phyloP scores from a whole-genome alignment of 2,888 invertebrate species.

The Xylota segnis region DNA sequence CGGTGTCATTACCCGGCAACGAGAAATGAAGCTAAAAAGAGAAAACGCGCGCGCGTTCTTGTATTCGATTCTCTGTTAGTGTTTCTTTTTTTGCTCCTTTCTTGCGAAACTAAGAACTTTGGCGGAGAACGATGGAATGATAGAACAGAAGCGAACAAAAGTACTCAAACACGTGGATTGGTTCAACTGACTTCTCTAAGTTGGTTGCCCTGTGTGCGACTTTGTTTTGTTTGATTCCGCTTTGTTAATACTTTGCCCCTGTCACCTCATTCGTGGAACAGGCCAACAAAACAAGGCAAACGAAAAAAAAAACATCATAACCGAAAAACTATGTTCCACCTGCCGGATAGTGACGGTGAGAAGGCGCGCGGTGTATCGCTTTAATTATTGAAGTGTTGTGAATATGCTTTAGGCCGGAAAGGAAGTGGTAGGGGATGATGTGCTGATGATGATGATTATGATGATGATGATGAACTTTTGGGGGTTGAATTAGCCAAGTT shows the following conservation, averaged over 20 bases:
- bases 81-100: conserved; percentile 1
- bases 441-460: conserved; percentile 1
- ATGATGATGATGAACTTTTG: conserved; percentile 12
- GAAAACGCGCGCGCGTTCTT: conserved; percentile 40
- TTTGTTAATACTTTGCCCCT: conserved; percentile 18
- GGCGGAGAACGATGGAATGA: conserved; percentile 27
- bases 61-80: neutral
- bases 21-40: neutral
- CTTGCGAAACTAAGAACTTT: conserved; percentile 6
- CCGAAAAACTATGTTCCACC: conserved; percentile 31
- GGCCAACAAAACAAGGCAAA: neutral
- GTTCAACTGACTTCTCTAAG: conserved; percentile 39
- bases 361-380: neutral
- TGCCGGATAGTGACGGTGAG: conserved; percentile 1
- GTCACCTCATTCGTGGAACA: conserved; percentile 6
- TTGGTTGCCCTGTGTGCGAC: conserved; percentile 65
- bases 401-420: conserved; percentile 11
- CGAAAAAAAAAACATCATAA: neutral
- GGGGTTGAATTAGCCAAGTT: conserved; percentile 25
- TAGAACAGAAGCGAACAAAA: conserved; percentile 11
- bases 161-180: conserved; percentile 44
- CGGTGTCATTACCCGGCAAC: conserved; percentile 37
- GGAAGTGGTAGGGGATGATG: neutral
- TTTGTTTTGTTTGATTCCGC: conserved; percentile 57
- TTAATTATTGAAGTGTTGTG: conserved; percentile 11